Base-by-base conservation (phyloP, 2,113 vertebrate genomes). In the Castor canadensis region DNA sequence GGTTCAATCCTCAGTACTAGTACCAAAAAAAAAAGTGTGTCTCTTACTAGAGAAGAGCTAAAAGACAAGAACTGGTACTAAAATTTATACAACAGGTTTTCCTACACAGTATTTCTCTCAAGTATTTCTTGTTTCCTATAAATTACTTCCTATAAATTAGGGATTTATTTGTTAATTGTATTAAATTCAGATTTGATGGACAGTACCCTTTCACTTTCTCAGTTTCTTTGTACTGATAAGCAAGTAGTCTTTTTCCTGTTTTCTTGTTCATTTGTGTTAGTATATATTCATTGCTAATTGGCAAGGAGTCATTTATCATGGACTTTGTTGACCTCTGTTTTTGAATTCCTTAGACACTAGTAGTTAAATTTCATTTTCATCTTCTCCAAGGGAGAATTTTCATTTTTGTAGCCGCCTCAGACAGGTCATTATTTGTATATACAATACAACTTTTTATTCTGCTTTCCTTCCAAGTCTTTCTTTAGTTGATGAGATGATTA, bases 121-220 rank as follows among this genome's bases (percentile, higher is more conserved):
- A n/a, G n/a, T n/a, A n/a, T n/a, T 40, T 95, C 20, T 90, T 93
- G 7, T 96, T 96, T 94, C 60, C n/a, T n/a, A n/a, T 86, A 30
- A 93, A 82, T 84, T 91, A 76, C 22, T 88, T 95, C 38, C 43
- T 83, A 1, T 87, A 92, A 89, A 40, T 91, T 28, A 81, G 43
- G 40, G 54, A 73, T 81, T 82, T 91, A 64, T 88, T 73, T 12
- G 10, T 54, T 88, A 30, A 71, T 19, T 92, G 32, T 81, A 92
- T 81, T 87, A 38, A 95, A 69, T 92, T 95, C 49, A 87, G 40
- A 58, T 81, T 84, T 87, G 56, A 83, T 90, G 81, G 76, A 10
- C 15, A 66, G 13, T 71, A 9, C 64, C 40, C 38, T 66, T 38
- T 67, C 28, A 71, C 52, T 35, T 54, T 83, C 28, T 86, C 32